Percentiles rank a stretch among this genome's conserved stretches.
Evolutionary conservation across 2,797 vertebrate genomes (phyloP).

Genomic region (Poecilia velifera): DNA sequence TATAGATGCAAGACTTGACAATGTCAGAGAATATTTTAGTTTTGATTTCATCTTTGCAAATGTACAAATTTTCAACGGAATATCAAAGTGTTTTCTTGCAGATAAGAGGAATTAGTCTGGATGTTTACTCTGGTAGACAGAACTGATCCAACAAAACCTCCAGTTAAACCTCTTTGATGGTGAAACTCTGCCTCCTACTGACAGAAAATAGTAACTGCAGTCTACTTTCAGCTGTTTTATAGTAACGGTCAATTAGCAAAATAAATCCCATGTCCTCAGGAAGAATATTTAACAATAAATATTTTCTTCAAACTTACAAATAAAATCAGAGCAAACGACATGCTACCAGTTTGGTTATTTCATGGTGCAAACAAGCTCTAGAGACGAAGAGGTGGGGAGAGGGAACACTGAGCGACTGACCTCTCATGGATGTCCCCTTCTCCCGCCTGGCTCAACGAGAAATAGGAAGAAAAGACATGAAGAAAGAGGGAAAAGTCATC

Average conservation of each 20-base stretch:
- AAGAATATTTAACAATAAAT: background rate
- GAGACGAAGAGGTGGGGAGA: conserved; percentile 12
- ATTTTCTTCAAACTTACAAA: background rate
- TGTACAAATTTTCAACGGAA: background rate
- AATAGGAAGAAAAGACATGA: conserved; percentile 49
- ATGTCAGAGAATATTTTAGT: background rate
- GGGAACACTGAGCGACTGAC: conserved; percentile 85
- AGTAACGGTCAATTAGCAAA: background rate
- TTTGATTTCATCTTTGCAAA: background rate
- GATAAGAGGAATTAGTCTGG: no score
- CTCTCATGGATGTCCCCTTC: conserved; percentile 95
- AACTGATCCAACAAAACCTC: background rate
- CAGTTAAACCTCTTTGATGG: background rate
- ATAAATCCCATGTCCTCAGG: background rate
- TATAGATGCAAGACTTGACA: background rate
- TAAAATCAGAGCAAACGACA: background rate
- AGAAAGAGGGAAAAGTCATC: conserved; percentile 42
- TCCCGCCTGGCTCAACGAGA: conserved; percentile 90
- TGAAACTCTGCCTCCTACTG: background rate
- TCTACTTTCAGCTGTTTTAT: background rate
- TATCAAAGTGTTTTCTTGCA: background rate
- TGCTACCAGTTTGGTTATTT: background rate
- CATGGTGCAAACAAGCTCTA: background rate
- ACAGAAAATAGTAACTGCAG: background rate
- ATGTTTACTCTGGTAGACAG: no score